These are phyloP conservation scores for Helobdella robusta DNA, from an alignment of 2,888 invertebrate genomes.

Conservation along the genomic window DNA sequence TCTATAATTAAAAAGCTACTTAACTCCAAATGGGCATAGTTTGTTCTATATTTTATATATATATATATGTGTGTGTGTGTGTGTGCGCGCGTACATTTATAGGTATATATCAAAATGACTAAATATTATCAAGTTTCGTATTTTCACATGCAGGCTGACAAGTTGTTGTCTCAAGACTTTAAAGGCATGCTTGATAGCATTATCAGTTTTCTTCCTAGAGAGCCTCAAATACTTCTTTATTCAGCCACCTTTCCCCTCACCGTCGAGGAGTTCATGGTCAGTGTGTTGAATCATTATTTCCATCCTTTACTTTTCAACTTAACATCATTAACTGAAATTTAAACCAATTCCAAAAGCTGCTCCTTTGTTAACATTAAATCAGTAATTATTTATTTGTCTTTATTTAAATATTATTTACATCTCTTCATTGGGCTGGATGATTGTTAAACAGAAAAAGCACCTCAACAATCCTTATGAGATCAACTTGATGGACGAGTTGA, in stretches of 20 bases:
- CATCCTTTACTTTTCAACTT: neutral
- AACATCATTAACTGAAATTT: too few species aligned
- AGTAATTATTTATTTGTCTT: neutral
- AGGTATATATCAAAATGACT: neutral
- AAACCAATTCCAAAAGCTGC: too few species aligned
- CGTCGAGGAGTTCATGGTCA: constrained; percentile 89
- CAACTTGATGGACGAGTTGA: constrained; percentile 98
- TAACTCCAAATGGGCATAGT: neutral
- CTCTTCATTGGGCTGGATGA: neutral
- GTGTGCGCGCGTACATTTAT: too few species aligned
- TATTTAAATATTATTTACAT: too few species aligned
- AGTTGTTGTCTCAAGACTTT: constrained; percentile 95
- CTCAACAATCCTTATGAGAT: constrained; percentile 91
- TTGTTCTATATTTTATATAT: neutral
- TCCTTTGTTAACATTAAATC: too few species aligned
- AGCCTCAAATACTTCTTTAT: constrained; percentile 93
- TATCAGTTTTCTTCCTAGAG: constrained; percentile 78
- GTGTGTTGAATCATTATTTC: neutral
- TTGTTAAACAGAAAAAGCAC: constrained; percentile 66
- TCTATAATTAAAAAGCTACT: too few species aligned
- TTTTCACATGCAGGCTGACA: constrained; percentile 64
- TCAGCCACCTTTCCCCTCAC: constrained; percentile 98
- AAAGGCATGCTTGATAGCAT: constrained; percentile 97
- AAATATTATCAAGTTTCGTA: neutral
- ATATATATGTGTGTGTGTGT: too few species aligned